A percentile compares a stretch with the other conserved stretches of the same genome.
Conservation (phyloP, 1,140 invertebrate genomes). For the Coboldia fuscipes region DNA sequence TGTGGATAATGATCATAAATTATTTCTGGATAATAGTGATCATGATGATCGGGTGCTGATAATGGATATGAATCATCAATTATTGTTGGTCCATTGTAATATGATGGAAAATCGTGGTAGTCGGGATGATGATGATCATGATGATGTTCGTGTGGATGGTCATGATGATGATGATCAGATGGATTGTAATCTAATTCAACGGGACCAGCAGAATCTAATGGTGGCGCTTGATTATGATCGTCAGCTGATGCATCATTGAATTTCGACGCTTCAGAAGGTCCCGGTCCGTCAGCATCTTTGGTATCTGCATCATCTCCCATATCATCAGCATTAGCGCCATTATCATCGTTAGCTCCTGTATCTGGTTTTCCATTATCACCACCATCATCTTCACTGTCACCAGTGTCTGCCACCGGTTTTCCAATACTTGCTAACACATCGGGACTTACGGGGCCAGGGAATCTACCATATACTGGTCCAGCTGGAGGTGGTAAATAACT, state of each 20-base stretch:
- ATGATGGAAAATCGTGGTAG: constrained; percentile 5
- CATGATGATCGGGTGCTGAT: constrained; percentile 19
- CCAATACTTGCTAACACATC: constrained; percentile 3
- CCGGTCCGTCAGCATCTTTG: neutral
- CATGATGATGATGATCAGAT: constrained; percentile 21
- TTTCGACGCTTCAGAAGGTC: constrained; percentile 5
- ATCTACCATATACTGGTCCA: constrained; percentile 7
- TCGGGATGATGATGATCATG: constrained; percentile 8
- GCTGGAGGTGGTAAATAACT: constrained; percentile 16
- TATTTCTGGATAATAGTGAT: constrained; percentile 22
- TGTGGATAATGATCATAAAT: constrained; percentile 24
- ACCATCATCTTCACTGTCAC: constrained; percentile 4
- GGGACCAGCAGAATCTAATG: neutral
- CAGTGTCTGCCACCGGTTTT: constrained; percentile 2
- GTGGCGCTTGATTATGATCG: constrained; percentile 1
- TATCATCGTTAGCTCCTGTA: constrained; percentile 6
- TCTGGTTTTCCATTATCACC: constrained; percentile 4
- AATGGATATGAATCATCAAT: constrained; percentile 9
- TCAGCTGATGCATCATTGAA: constrained; percentile 4
- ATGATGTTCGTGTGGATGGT: constrained; percentile 3
- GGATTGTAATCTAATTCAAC: constrained; percentile 1
- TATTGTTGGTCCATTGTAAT: constrained; percentile 4
- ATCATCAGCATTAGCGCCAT: constrained; percentile 9
- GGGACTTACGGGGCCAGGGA: constrained; percentile 8
- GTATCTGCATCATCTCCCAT: constrained; percentile 4